A percentile compares a stretch with the other conserved stretches of the same genome.
These are phyloP conservation scores for Knipowitschia caucasica DNA, from an alignment of 2,797 vertebrate species.

Conservation along the genomic window DNA sequence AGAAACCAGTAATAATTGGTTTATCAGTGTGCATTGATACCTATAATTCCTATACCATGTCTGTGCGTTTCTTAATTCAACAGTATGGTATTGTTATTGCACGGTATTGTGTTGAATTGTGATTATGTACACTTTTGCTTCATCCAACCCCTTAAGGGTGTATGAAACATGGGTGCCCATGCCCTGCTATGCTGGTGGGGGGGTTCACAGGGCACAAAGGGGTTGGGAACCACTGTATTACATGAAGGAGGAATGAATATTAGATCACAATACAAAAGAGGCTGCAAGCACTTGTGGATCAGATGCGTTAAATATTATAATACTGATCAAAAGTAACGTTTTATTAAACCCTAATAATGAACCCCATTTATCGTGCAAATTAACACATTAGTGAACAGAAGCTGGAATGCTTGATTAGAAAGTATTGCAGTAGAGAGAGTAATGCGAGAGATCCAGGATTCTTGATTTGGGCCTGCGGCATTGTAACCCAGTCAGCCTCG, in stretches of 20 bases:
- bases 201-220: no score
- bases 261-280: background rate
- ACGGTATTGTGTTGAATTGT: no score
- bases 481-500: constrained; percentile 35
- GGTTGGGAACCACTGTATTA: no score
- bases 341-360: constrained; percentile 1
- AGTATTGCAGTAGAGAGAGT: constrained; percentile 12
- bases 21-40: no score
- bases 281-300: constrained; percentile 20
- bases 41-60: no score
- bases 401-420: constrained; percentile 39
- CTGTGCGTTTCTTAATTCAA: no score
- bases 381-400: constrained; percentile 44
- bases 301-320: background rate
- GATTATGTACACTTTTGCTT: no score
- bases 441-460: constrained; percentile 7
- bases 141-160: no score
- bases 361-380: constrained; percentile 38
- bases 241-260: constrained; percentile 18
- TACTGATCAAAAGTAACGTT: background rate
- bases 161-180: no score
- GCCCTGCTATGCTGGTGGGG: no score
- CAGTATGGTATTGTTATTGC: no score
- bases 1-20: no score
- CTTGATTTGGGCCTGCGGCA: constrained; percentile 12